Percentiles rank a stretch among this genome's conserved stretches.
Evolutionary conservation across 2,113 vertebrate species (phyloP).

Genomic region (Mandrillus leucophaeus): DNA sequence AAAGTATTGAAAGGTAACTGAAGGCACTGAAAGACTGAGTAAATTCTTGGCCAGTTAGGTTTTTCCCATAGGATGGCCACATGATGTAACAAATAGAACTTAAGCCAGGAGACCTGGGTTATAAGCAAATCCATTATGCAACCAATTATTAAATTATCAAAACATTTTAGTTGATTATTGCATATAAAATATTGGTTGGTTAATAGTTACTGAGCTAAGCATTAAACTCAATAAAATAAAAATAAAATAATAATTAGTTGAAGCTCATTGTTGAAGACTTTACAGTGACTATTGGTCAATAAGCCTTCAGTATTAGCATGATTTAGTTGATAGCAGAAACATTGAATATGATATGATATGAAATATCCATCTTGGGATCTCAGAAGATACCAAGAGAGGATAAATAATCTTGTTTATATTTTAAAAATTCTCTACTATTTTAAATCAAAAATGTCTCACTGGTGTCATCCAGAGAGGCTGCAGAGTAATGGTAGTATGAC

Average conservation of each 20-base stretch:
- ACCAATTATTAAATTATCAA: neutral
- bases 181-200: neutral
- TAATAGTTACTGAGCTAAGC: neutral
- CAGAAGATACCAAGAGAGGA: neutral
- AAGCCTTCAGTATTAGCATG: neutral
- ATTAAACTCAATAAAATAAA: neutral
- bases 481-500: neutral
- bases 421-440: neutral
- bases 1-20: neutral
- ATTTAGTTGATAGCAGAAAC: neutral
- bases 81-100: neutral
- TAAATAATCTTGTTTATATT: neutral
- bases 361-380: neutral
- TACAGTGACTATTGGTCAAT: neutral
- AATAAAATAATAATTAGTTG: neutral
- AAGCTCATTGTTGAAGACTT: neutral
- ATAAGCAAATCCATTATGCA: neutral
- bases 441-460: too few relatives aligned
- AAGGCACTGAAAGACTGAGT: neutral
- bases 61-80: neutral
- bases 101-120: neutral
- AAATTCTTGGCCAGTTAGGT: neutral
- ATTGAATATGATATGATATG: neutral
- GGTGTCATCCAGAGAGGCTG: accelerated
- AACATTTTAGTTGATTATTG: neutral